Base-by-base conservation (phyloP, 2,888 invertebrate species). In the Cactoblastis cactorum region DNA sequence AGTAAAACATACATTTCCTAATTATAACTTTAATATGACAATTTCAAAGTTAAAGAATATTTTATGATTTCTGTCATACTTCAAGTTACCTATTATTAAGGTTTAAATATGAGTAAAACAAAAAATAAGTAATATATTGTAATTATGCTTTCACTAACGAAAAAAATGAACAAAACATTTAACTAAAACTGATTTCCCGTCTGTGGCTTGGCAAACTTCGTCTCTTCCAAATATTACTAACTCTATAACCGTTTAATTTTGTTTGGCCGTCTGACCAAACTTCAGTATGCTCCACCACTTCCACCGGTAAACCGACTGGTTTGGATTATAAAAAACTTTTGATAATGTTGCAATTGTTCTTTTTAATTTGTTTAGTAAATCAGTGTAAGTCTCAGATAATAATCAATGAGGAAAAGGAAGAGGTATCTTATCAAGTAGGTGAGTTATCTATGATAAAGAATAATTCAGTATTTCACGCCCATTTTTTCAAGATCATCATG, bases 371-470 rank as follows among this genome's bases (percentile, higher is more conserved):
- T 55, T 33, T 72, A 32, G 51, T 67, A 32, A 61, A 63, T 14
- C 57, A 59, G 56, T 68, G 74, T 56, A 57, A 58, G 35, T 46
- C 77, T 2, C 75, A 83, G 52, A 60, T 82, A 41, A 55, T 62
- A 6, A 67, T 67, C 38, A 65, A 57, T 6, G 61, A 70, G 45
- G 28, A 43, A n/a, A 43, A 28, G 14, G 43, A 43, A 28, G 43
- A 43, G 49, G 57, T 74, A 49, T 68, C 76, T 1, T 83, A 76
- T 55, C 72, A 83, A 67, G 74, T 85, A 57, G 84, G 84, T 84
- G 54, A 74, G 77, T 45, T 35, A 28, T 15, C 3, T 0, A 9
- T 33, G 12, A 46, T 43, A 24, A 48, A 15, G 46, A 51, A 28
- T 34, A 41, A 8, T 35, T 41, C 45, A 37, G 37, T 4, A 3